Evolutionary conservation across 2,888 invertebrate species (phyloP).

Genomic region (Fabriciana adippe): DNA sequence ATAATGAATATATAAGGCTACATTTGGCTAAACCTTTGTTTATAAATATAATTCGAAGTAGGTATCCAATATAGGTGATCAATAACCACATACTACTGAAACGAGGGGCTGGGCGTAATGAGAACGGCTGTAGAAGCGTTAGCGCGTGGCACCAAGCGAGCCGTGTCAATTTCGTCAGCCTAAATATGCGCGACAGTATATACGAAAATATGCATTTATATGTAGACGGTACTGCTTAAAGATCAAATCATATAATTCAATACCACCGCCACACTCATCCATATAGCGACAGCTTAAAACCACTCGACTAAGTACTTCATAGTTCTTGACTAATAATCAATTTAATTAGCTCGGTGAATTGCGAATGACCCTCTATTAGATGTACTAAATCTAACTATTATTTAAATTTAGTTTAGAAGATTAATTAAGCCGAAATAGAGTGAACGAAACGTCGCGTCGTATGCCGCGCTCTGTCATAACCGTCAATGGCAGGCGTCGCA

Average conservation of each 20-base stretch:
- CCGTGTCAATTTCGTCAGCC: slow-evolving; percentile 70
- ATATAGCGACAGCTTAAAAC: slow-evolving; percentile 43
- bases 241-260: slow-evolving; percentile 3
- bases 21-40: slow-evolving; percentile 22
- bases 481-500: slow-evolving; percentile 71
- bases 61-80: slow-evolving; percentile 63
- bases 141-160: slow-evolving; percentile 69
- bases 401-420: slow-evolving; percentile 75
- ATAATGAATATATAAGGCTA: slow-evolving; percentile 23
- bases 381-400: slow-evolving; percentile 56
- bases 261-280: slow-evolving; percentile 5
- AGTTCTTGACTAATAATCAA: slow-evolving; percentile 56
- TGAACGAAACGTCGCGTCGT: slow-evolving; percentile 48
- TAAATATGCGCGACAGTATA: slow-evolving; percentile 45
- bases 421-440: slow-evolving; percentile 66
- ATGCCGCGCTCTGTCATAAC: slow-evolving; percentile 61
- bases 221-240: neutral
- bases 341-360: slow-evolving; percentile 57
- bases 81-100: slow-evolving; percentile 58
- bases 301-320: slow-evolving; percentile 37
- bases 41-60: slow-evolving; percentile 39
- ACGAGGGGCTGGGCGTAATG: slow-evolving; percentile 63
- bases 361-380: slow-evolving; percentile 47
- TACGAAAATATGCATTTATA: slow-evolving; percentile 24
- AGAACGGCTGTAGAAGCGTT: slow-evolving; percentile 68